Conservation (phyloP, 2,113 vertebrate species). For the Charadrius vociferus region DNA sequence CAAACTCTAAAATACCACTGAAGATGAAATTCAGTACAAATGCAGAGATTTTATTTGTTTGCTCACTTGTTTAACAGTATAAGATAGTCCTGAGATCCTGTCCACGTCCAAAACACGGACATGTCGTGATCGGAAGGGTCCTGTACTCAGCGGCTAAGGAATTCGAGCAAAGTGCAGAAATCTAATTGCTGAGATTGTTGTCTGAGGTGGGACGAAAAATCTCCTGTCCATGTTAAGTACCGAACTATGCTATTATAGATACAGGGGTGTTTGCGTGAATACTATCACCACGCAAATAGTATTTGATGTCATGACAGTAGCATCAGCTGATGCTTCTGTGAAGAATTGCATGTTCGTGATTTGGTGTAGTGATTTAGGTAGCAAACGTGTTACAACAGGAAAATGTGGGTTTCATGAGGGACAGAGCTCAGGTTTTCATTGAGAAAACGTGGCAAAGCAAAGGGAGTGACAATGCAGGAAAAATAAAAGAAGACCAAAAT, state of each 20-base stretch:
- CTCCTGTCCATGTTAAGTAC: background rate
- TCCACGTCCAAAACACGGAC: accelerated
- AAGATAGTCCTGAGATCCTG: background rate
- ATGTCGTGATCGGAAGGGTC: background rate
- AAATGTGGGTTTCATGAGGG: background rate
- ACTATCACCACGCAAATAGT: background rate
- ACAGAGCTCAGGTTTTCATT: background rate
- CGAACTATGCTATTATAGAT: background rate
- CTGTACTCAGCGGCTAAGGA: background rate
- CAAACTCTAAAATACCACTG: background rate
- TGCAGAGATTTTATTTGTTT: background rate
- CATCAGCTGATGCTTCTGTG: background rate
- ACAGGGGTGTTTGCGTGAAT: background rate
- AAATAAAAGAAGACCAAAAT: background rate
- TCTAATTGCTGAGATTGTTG: background rate
- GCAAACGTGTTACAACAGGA: background rate
- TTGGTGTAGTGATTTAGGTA: background rate
- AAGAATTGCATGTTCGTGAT: background rate
- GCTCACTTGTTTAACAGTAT: background rate
- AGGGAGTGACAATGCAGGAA: background rate
- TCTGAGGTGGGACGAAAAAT: background rate
- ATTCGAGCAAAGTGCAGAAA: background rate
- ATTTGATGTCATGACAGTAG: background rate
- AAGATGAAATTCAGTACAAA: background rate
- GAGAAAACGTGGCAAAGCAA: background rate